Base-by-base conservation (phyloP, 1,140 invertebrate species). In the Zaprionus davidi region DNA sequence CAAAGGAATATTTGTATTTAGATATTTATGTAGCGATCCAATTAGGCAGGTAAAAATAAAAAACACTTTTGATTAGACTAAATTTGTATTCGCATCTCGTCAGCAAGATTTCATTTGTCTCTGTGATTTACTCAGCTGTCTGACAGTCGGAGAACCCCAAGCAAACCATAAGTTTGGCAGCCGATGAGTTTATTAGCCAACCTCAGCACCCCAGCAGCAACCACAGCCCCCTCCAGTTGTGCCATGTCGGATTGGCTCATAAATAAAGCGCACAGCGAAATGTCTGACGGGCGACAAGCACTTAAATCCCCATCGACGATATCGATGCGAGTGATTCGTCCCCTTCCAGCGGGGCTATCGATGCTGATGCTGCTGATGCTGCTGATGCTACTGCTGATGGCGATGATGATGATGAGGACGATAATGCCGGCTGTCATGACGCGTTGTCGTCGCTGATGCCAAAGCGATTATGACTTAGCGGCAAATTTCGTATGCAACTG, bases 141-240 rank as follows among this genome's bases (percentile, higher is more conserved):
- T 20, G 20, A 22, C n/a, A 22, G n/a, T 49, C 46, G 9, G 20
- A 51, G 46, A 13, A 9, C 11, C 46, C 46, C 46, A 13, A 51
- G 46, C 46, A 13, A 24, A 70, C 72, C 59, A 83, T 83, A 78
- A 78, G 74, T 70, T 80, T 64, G 44, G 56, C 62, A 67, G 66
- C 44, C 74, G 84, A 87, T 80, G 84, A 76, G 78, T 88, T 88
- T 87, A 88, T 87, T 88, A 87, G 84, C 73, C 80, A 77, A 63
- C 49, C 15, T 51, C 63, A 57, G 9, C 31, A 71, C 36, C 56
- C 15, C 24, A 20, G 15, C 28, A 53, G 12, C 22, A 11, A 17
- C 22, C 36, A 34, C 38, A 34, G 0, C 17, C 1, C 31, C 41
- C 53, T 59, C 20, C 36, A 15, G 24, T 57, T 22, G 31, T 12